These are phyloP conservation scores for Hyperoplus immaculatus DNA, from an alignment of 2,797 vertebrate species.

Conservation along the genomic window DNA sequence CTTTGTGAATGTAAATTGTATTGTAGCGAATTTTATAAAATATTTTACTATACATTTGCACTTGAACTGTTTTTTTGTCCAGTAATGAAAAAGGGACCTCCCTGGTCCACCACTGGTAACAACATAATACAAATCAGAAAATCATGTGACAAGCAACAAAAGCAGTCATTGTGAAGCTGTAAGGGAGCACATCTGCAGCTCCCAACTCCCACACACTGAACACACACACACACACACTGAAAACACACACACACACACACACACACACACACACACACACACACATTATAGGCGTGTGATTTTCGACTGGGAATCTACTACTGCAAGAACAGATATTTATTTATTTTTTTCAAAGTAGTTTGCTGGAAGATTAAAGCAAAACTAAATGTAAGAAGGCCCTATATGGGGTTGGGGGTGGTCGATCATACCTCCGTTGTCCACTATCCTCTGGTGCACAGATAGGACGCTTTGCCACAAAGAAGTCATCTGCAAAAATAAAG, in stretches of 20 bases:
- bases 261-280: not conserved
- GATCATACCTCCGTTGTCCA: slow-evolving; percentile 83
- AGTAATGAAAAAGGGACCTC: not conserved
- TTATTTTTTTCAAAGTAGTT: not conserved
- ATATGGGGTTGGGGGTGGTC: too few relatives aligned
- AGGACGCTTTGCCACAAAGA: slow-evolving; percentile 66
- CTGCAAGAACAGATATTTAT: too few relatives aligned
- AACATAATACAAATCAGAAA: slow-evolving; percentile 3
- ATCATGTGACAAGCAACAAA: slow-evolving; percentile 54
- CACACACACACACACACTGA: too few relatives aligned
- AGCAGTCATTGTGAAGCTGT: slow-evolving; percentile 54
- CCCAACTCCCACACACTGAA: slow-evolving; percentile 16
- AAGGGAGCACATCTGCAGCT: slow-evolving; percentile 41
- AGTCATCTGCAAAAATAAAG: slow-evolving; percentile 66
- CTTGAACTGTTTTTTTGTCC: not conserved
- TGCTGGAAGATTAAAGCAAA: not conserved
- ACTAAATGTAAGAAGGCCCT: not conserved
- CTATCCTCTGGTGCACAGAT: slow-evolving; percentile 70
- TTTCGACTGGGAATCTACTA: not conserved
- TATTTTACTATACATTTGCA: not conserved
- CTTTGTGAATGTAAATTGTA: not conserved
- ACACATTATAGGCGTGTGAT: not conserved
- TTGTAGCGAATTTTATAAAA: not conserved
- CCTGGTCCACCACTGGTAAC: not conserved
- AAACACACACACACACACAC: not conserved